Percentiles rank a stretch among this genome's conserved stretches.
These are phyloP conservation scores for Drosophila recens DNA, from an alignment of 2,888 invertebrate species.

Conservation along the genomic window DNA sequence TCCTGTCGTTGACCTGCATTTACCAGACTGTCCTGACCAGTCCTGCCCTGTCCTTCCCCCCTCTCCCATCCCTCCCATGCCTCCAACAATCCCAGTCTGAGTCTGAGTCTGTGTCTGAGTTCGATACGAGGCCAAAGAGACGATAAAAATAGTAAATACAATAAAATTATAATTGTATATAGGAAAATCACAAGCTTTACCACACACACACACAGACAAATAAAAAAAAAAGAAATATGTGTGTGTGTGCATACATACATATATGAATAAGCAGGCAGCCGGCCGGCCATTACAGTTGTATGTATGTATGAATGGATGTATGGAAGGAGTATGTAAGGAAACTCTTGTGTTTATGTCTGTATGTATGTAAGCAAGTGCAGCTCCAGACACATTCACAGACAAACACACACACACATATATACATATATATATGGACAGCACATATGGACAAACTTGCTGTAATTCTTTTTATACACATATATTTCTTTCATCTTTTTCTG, in stretches of 20 bases:
- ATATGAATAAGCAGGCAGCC: conserved; percentile 52
- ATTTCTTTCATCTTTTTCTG: conserved; percentile 82
- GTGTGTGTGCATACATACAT: conserved; percentile 14
- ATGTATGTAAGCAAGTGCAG: conserved; percentile 38
- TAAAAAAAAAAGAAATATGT: conserved; percentile 11
- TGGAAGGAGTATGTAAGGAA: conserved; percentile 24
- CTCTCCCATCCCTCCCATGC: conserved; percentile 28
- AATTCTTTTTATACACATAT: conserved; percentile 80
- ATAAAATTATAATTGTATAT: conserved; percentile 83
- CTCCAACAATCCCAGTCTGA: conserved; percentile 43
- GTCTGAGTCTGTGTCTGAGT: conserved; percentile 61
- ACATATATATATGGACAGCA: background rate
- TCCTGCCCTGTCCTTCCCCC: conserved; percentile 10
- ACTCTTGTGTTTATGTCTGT: conserved; percentile 37
- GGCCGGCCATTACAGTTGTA: conserved; percentile 52
- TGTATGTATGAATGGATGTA: conserved; percentile 32
- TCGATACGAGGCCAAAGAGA: conserved; percentile 78
- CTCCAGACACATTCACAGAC: conserved; percentile 62
- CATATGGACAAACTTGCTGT: conserved; percentile 71
- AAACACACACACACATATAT: conserved; percentile 38
- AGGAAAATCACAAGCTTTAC: conserved; percentile 72
- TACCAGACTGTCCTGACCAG: conserved; percentile 61
- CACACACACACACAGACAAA: conserved; percentile 27
- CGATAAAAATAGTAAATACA: conserved; percentile 83
- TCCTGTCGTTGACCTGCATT: conserved; percentile 84